These are phyloP conservation scores for Ataeniobius toweri DNA, from an alignment of 2,797 vertebrate genomes.

Conservation along the genomic window DNA sequence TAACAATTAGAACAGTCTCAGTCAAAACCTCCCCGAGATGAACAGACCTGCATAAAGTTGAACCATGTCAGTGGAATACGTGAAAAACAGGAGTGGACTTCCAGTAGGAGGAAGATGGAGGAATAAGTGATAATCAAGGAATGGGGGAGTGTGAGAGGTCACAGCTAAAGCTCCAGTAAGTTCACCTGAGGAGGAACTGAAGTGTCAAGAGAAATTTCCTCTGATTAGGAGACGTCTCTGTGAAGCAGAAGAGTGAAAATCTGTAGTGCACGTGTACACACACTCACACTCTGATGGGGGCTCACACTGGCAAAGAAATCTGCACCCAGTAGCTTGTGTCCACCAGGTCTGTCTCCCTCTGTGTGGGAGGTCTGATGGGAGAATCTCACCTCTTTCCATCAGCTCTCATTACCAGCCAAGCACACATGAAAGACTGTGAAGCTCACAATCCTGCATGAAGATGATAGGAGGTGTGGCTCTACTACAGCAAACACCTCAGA, in stretches of 20 bases:
- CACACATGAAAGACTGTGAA: slow-evolving; percentile 66
- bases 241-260: slow-evolving; percentile 42
- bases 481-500: slow-evolving; percentile 46
- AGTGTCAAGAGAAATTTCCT: slow-evolving; percentile 57
- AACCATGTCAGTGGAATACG: background rate
- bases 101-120: background rate
- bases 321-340: slow-evolving; percentile 56
- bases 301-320: slow-evolving; percentile 22
- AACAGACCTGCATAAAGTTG: slow-evolving; percentile 33
- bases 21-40: slow-evolving; percentile 23
- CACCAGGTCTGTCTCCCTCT: slow-evolving; percentile 38
- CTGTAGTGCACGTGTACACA: slow-evolving; percentile 4
- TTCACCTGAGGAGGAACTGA: slow-evolving; percentile 47
- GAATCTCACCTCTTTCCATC: slow-evolving; percentile 70
- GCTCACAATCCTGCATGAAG: slow-evolving; percentile 40
- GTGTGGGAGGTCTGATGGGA: slow-evolving; percentile 56
- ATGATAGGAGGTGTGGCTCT: slow-evolving; percentile 66
- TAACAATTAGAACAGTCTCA: slow-evolving; percentile 26
- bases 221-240: slow-evolving; percentile 55
- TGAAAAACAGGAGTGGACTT: slow-evolving; percentile 2
- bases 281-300: background rate
- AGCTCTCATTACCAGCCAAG: slow-evolving; percentile 71
- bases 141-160: background rate
- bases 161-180: slow-evolving; percentile 44
- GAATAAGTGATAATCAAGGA: slow-evolving; percentile 5